A percentile compares a stretch with the other conserved stretches of the same genome.
phyloP scores from a whole-genome alignment of 2,888 invertebrate species.

The Amphipyra tragopoginis region DNA sequence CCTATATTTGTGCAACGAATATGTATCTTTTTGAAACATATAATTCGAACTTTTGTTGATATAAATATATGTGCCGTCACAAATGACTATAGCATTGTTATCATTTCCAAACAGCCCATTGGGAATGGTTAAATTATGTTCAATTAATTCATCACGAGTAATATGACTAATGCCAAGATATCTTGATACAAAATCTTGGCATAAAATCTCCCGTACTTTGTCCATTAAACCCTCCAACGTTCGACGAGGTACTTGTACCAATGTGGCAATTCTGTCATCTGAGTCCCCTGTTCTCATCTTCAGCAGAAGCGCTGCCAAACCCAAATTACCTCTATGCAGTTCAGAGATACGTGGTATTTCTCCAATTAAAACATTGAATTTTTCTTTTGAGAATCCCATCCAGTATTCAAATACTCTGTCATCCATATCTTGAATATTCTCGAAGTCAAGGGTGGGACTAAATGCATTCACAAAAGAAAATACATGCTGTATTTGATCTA shows the following conservation, averaged over 20 bases:
- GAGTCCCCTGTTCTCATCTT: slow-evolving; percentile 7
- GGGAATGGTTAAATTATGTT: slow-evolving; percentile 1
- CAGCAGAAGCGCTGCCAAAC: slow-evolving; percentile 2
- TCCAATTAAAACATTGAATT: no score
- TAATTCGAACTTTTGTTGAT: slow-evolving; percentile 7
- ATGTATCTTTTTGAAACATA: no score
- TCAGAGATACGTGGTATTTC: slow-evolving; percentile 2
- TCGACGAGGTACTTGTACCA: neutral
- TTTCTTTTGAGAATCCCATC: no score
- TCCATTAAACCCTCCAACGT: slow-evolving; percentile 4
- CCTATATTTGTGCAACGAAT: no score
- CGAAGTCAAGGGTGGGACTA: neutral
- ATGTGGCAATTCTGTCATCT: neutral
- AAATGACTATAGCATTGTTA: no score
- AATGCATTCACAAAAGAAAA: slow-evolving; percentile 12
- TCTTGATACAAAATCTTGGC: slow-evolving; percentile 1
- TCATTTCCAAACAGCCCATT: slow-evolving; percentile 6
- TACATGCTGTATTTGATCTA: slow-evolving; percentile 11
- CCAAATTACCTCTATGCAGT: neutral
- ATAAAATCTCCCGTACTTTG: neutral
- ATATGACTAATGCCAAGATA: slow-evolving; percentile 1
- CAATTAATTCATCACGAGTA: neutral
- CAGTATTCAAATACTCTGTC: no score
- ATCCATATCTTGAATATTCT: no score
- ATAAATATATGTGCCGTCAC: slow-evolving; percentile 5